Base-by-base conservation (phyloP, 92 coral and sea anemone genomes). In the Montipora capitata region DNA sequence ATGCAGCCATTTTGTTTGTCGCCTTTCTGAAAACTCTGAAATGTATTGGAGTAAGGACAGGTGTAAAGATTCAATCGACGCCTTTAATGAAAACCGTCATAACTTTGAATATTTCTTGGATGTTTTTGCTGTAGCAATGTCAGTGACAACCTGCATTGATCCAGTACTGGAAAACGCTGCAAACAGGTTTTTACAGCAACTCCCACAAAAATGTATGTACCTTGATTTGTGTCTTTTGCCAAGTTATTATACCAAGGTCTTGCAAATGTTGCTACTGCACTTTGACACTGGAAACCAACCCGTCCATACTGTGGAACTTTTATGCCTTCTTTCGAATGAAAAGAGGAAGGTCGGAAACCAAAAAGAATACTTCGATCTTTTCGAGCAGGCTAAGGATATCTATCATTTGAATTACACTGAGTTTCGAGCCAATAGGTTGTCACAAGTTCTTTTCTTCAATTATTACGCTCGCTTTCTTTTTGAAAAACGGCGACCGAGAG, bases 161-260 rank as follows among this genome's bases (percentile, higher is more conserved):
- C 11, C 48, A 2, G 68, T 66, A 35, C 62, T 20, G 6, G 72
- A 79, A 66, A 3, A 4, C 5, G 20, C 74, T 3, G 27, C 84
- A 2, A 38, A 56, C 16, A 57, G 2, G 17, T 52, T 82, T 42
- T 49, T 70, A 51, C 44, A 54, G 20, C 39, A 70, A 4, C 70
- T 82, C 16, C 77, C 86, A 5, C 86, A 82, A 81, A 68, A 81
- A 40, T 81, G 85, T 4, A 81, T 68, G 77, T 87, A 80, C n/a
- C 38, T 80, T 15, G 80, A 88, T 63, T 65, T 49, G 91, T 88
- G 91, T 13, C 68, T 88, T 67, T 67, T 72, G 18, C 92, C 83
- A 2, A 74, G 64, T n/a, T 62, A 56, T 9, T 88, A 82, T 41
- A 20, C 71, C 1, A 0, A 6, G 20, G 14, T 82, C 66, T 63